Evolutionary conservation across 1,140 invertebrate species (phyloP).

Genomic region (Neoseiulus cucumeris): DNA sequence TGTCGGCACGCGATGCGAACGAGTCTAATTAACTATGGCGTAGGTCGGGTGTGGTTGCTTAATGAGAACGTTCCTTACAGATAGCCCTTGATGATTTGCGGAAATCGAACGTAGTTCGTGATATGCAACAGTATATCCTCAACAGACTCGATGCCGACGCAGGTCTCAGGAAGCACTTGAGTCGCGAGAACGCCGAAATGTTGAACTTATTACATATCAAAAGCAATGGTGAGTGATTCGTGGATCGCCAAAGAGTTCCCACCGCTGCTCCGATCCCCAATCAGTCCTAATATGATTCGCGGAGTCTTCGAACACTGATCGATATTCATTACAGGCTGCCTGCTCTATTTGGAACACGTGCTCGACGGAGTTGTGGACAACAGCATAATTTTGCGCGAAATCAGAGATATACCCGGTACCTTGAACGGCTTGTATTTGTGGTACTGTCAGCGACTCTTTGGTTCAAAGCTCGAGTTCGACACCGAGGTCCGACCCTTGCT

Average conservation of each 20-base stretch:
- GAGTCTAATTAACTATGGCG: no score
- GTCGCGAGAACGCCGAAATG: conserved; percentile 69
- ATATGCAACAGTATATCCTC: conserved; percentile 86
- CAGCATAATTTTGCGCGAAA: conserved; percentile 65
- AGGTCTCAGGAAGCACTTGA: conserved; percentile 52
- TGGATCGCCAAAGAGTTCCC: no score
- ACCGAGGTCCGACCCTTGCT: conserved; percentile 61
- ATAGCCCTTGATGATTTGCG: conserved; percentile 54
- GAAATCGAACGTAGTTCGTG: conserved; percentile 56
- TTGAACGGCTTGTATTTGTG: conserved; percentile 83
- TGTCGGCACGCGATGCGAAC: no score
- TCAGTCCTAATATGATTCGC: no score
- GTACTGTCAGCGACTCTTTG: conserved; percentile 78
- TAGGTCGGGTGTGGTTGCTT: not conserved
- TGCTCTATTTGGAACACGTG: conserved; percentile 78
- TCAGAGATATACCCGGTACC: conserved; percentile 75
- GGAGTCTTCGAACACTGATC: no score
- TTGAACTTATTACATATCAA: conserved; percentile 88
- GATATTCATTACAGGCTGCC: conserved; percentile 37
- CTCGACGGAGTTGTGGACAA: conserved; percentile 77
- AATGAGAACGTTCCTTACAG: not conserved
- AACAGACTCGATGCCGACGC: conserved; percentile 65
- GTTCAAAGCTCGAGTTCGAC: conserved; percentile 49
- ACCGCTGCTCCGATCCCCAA: no score
- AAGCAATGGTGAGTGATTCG: conserved; percentile 42